phyloP scores from a whole-genome alignment of 2,797 vertebrate species.

The Tangara arthus region DNA sequence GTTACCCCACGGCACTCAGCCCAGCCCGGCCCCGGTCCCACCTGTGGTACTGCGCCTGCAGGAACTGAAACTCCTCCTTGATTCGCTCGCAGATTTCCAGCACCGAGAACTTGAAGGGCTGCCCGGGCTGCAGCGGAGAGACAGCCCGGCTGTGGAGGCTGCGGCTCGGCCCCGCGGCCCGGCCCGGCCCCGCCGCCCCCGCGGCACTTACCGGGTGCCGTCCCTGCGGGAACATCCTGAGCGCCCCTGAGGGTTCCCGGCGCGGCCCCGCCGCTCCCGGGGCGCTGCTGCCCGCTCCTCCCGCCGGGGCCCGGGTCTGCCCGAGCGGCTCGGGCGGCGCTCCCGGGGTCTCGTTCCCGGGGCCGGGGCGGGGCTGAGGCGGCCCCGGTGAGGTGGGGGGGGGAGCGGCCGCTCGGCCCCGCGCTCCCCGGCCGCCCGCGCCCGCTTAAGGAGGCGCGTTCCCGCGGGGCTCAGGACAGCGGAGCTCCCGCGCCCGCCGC shows the following conservation, averaged over 20 bases:
- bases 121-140: constrained; percentile 82
- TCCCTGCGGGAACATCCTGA: constrained; percentile 91
- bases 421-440: neutral
- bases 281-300: neutral
- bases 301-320: neutral
- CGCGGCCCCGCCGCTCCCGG: neutral
- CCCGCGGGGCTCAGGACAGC: neutral
- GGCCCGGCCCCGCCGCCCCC: neutral
- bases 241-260: neutral
- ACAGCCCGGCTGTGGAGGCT: neutral
- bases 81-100: constrained; percentile 90
- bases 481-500: neutral
- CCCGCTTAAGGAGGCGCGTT: neutral
- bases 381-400: too few species aligned
- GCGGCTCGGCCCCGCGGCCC: neutral
- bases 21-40: neutral
- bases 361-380: neutral
- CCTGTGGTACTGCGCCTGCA: constrained; percentile 89
- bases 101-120: constrained; percentile 93
- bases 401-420: neutral
- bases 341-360: neutral
- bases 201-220: constrained; percentile 85
- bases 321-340: neutral
- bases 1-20: neutral
- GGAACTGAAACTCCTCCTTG: constrained; percentile 94